Conservation (phyloP, 2,888 invertebrate genomes). For the Dascillus cervinus region DNA sequence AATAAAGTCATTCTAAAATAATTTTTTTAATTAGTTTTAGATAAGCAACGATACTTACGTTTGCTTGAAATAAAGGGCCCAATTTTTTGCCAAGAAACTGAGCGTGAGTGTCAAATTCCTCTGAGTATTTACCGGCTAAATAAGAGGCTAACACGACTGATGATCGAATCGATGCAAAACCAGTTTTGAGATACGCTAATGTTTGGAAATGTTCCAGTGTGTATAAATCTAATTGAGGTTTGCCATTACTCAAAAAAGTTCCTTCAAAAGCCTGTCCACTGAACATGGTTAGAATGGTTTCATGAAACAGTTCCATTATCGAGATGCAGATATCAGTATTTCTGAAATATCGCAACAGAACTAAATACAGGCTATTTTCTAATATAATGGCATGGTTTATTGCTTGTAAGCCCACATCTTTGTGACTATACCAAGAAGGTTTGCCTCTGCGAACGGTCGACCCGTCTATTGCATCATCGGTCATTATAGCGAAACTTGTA, state of each 20-base stretch:
- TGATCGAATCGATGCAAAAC: conserved; percentile 89
- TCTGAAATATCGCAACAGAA: conserved; percentile 73
- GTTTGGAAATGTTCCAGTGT: conserved; percentile 82
- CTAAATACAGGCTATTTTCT: conserved; percentile 67
- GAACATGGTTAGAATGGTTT: conserved; percentile 63
- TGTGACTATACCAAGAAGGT: conserved; percentile 82
- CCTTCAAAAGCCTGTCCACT: conserved; percentile 80
- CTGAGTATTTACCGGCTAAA: conserved; percentile 70
- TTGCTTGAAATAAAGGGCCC: conserved; percentile 94
- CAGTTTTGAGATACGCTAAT: conserved; percentile 87
- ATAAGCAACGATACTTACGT: no score
- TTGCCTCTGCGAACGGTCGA: conserved; percentile 76
- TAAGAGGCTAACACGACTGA: conserved; percentile 85
- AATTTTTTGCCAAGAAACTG: conserved; percentile 82
- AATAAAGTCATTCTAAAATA: no score
- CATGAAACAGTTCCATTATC: conserved; percentile 76
- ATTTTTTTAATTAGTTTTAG: no score
- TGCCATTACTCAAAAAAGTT: conserved; percentile 48
- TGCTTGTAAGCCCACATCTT: conserved; percentile 65
- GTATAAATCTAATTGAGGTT: conserved; percentile 60
- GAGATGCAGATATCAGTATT: conserved; percentile 68
- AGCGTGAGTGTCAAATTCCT: conserved; percentile 75
- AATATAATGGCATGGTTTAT: conserved; percentile 82
- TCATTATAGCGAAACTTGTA: no score
- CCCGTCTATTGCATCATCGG: conserved; percentile 89